phyloP scores from a whole-genome alignment of 2,797 vertebrate genomes.

The Rhinella marina region DNA sequence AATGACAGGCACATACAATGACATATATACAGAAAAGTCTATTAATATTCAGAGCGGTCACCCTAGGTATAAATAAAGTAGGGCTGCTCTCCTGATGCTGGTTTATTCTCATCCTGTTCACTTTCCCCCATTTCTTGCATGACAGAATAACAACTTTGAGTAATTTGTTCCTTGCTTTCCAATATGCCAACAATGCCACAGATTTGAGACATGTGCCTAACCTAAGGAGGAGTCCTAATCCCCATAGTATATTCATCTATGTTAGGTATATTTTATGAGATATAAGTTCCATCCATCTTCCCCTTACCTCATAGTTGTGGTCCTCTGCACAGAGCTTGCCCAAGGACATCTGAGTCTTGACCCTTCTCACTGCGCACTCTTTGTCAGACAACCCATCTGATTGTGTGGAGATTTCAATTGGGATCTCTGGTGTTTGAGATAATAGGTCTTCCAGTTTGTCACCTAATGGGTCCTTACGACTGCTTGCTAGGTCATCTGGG shows the following conservation, averaged over 20 bases:
- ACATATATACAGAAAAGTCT: background rate
- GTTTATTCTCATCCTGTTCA: background rate
- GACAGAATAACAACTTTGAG: background rate
- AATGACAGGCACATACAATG: background rate
- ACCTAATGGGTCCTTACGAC: slow-evolving; percentile 84
- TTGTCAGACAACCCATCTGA: slow-evolving; percentile 98
- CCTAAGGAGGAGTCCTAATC: background rate
- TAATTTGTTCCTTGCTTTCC: background rate
- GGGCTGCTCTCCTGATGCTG: background rate
- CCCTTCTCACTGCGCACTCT: slow-evolving; percentile 93
- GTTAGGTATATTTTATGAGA: background rate
- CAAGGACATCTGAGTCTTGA: slow-evolving; percentile 98
- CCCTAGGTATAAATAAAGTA: background rate
- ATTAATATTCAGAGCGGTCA: background rate
- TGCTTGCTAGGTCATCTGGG: slow-evolving; percentile 82
- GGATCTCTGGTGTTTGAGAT: slow-evolving; percentile 94
- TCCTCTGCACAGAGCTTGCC: slow-evolving; percentile 94
- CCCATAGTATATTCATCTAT: background rate
- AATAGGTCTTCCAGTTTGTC: slow-evolving; percentile 88
- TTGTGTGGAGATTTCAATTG: slow-evolving; percentile 97
- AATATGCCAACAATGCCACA: background rate
- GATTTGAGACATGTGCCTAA: background rate
- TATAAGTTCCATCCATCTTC: background rate
- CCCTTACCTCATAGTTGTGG: slow-evolving; percentile 90
- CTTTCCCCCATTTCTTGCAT: background rate